Base-by-base conservation (phyloP, 2,888 invertebrate species). In the Tanypteryx hageni region DNA sequence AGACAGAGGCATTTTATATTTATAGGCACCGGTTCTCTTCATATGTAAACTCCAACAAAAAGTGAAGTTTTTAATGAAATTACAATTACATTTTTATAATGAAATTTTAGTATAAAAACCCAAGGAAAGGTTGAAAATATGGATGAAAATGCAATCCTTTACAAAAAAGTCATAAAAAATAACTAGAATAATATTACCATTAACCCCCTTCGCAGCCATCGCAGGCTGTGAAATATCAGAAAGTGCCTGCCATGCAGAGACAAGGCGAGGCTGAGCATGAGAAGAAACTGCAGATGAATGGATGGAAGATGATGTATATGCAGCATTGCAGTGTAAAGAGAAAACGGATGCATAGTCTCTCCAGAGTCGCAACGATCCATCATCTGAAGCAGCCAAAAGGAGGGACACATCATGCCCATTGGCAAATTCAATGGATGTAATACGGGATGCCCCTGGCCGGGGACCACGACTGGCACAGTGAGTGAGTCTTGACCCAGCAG, bases 241-340 rank as follows among this genome's bases (percentile, higher is more conserved):
- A 44, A 99, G 96, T 58, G 98, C 98, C 94, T 98, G 98, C 98
- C 99, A 99, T 81, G 98, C 97, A 0, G 98, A 97, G 76, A 98
- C 96, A 93, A 98, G 95, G 84, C 96, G 95, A 1, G 96, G 96
- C 76, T 96, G 96, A 82, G 92, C 27, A 0, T 16, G 61, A 18
- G 44, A 61, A 9, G 44, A n/a, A 58, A 61, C 85, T 18, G 44
- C 68, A 18, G 64, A 10, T 14, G 59, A 11, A 44, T 64, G 44
- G 89, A 44, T 44, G 89, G 89, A 64, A 18, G 86, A 86, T 16
- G 86, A 86, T 22, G 86, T 13, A 44, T 59, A 59, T 18, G 93
- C 92, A 57, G 92, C 31, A 9, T 92, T 92, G 64, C 27, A 93
- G 93, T 92, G 94, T 94, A 57, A 93, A 94, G 94, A 94, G 92